These are phyloP conservation scores for Boloria selene DNA, from an alignment of 2,888 invertebrate species.

Conservation along the genomic window DNA sequence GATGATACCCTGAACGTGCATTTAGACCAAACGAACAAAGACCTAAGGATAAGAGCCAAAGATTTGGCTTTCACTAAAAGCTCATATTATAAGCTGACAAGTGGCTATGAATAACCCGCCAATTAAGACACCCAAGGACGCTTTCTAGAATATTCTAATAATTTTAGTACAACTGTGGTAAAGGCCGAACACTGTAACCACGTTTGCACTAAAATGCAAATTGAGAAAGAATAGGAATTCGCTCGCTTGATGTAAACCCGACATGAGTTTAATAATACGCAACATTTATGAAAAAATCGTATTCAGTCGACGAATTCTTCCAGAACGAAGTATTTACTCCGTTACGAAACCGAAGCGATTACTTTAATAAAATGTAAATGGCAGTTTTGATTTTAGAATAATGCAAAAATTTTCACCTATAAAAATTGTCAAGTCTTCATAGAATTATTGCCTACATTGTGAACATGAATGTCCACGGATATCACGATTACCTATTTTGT, in stretches of 20 bases:
- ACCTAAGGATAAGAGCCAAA: neutral
- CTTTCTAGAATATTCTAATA: neutral
- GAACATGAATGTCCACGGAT: conserved; percentile 50
- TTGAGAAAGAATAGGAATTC: neutral
- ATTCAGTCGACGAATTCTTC: conserved; percentile 56
- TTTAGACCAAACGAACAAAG: conserved; percentile 16
- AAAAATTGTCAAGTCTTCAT: conserved; percentile 76
- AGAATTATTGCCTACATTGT: conserved; percentile 73
- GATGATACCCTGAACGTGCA: conserved; percentile 35
- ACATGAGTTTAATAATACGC: conserved; percentile 53
- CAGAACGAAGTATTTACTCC: conserved; percentile 39
- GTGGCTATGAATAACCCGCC: neutral
- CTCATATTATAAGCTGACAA: neutral
- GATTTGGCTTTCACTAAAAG: neutral
- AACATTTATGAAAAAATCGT: conserved; percentile 60
- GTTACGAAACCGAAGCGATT: conserved; percentile 48
- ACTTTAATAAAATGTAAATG: conserved; percentile 66
- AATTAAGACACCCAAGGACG: neutral
- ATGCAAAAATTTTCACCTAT: conserved; percentile 72
- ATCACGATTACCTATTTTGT: conserved; percentile 49
- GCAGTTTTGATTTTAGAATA: conserved; percentile 70
- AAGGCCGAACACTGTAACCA: too few relatives aligned
- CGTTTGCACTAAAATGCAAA: neutral
- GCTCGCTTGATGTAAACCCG: conserved; percentile 14
- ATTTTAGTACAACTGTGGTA: neutral